Base-by-base conservation (phyloP, 2,113 vertebrate species). In the Caranx melampygus region DNA sequence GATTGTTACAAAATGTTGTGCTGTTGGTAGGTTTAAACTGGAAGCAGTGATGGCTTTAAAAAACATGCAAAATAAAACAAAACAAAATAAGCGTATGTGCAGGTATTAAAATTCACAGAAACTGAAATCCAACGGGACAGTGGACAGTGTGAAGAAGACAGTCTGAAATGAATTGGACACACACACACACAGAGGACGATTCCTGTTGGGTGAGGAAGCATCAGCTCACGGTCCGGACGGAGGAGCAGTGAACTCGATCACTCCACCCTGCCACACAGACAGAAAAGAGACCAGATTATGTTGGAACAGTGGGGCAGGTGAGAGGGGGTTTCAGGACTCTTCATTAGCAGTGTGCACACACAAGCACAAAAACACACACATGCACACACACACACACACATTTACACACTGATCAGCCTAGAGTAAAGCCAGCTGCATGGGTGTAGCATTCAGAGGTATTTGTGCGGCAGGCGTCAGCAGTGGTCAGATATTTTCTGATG, bases 221-320 rank as follows among this genome's bases (percentile, higher is more conserved):
- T 65, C 62, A 42, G 34, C 37, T 94, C 90, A 92, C 59, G 2
- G 47, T 78, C 26, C 78, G 14, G 42, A 1, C 12, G 86, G n/a
- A 12, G 52, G 0, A 54, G 87, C 87, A 0, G 61, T 76, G 78
- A 92, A 90, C 34, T 92, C 62, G 4, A 89, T 90, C 44, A 55
- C 72, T 45, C 71, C 82, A 21, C 49, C 90, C 94, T 95, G 86
- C 71, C 69, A 82, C 31, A 31, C n/a, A 42, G 34, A 78, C 21
- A 80, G 26, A 33, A 86, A 42, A 83, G 18, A 81, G 13, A 44
- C 49, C 7, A 20, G 42, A 37, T 88, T 40, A 86, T 14, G 20
- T 61, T 3, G n/a, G 2, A 68, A 58, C 15, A 35, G 5, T 10
- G 42, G 45, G 18, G 40, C 26, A 14, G 42, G 21, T n/a, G 52